These are phyloP conservation scores for Calameuta filiformis DNA, from an alignment of 2,888 invertebrate genomes.

Conservation along the genomic window DNA sequence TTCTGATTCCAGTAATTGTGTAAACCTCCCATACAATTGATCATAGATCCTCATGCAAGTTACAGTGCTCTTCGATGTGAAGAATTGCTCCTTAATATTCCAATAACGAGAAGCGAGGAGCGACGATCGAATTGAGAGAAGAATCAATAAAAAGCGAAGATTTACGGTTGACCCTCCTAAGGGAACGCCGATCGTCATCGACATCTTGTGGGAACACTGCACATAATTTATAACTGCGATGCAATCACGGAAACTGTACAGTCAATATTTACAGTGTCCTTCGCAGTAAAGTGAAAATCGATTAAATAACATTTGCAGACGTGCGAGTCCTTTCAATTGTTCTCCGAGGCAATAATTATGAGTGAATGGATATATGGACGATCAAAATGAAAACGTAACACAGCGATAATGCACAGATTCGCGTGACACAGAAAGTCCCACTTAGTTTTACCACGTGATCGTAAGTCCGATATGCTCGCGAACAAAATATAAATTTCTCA, in stretches of 20 bases:
- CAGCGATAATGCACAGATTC: background rate
- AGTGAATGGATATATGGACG: background rate
- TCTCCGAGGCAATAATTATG: background rate
- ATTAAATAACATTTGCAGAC: background rate
- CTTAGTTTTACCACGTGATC: background rate
- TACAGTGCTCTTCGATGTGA: background rate
- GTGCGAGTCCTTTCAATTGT: background rate
- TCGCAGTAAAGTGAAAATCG: background rate
- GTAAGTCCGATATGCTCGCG: background rate
- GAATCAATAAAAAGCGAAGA: background rate
- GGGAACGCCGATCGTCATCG: background rate
- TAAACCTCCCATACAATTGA: constrained; percentile 38
- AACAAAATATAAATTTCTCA: background rate
- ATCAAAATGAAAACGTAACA: background rate
- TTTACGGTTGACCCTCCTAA: background rate
- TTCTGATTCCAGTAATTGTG: constrained; percentile 34
- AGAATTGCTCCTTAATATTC: background rate
- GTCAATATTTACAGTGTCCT: background rate
- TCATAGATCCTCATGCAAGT: background rate
- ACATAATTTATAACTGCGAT: background rate
- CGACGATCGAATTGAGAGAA: background rate
- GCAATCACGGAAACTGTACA: background rate
- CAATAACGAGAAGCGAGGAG: background rate
- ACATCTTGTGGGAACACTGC: background rate
- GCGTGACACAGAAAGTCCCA: background rate